phyloP scores from a whole-genome alignment of 1,140 invertebrate genomes.

The Gryon sp. region DNA sequence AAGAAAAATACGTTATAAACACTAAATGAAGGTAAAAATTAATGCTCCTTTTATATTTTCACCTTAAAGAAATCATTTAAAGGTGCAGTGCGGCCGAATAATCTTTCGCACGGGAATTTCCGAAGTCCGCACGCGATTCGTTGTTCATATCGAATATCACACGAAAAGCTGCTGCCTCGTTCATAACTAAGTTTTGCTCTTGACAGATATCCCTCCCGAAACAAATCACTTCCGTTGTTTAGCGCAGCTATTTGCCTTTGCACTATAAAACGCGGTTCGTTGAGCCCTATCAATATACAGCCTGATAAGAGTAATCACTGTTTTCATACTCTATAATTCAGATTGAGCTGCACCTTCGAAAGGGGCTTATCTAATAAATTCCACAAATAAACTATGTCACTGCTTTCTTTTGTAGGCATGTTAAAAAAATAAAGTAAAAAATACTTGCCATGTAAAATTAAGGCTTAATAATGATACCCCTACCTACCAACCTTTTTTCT shows the following conservation, averaged over 20 bases:
- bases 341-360: slow-evolving; percentile 26
- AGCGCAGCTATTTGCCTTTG: slow-evolving; percentile 23
- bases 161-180: slow-evolving; percentile 25
- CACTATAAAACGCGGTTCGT: slow-evolving; percentile 26
- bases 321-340: slow-evolving; percentile 47
- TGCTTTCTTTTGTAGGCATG: slow-evolving; percentile 4
- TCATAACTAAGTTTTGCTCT: slow-evolving; percentile 34
- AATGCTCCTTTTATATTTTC: too few species aligned
- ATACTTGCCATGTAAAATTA: neutral
- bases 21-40: too few species aligned
- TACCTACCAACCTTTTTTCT: too few species aligned
- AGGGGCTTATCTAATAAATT: slow-evolving; percentile 36
- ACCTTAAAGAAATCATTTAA: too few species aligned
- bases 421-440: slow-evolving; percentile 2
- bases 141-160: slow-evolving; percentile 34
- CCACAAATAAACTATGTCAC: slow-evolving; percentile 12
- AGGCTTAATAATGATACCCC: too few species aligned
- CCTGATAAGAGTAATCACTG: slow-evolving; percentile 49
- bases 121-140: slow-evolving; percentile 41
- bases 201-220: slow-evolving; percentile 44
- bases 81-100: neutral
- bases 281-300: slow-evolving; percentile 48
- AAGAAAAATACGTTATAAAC: too few species aligned
- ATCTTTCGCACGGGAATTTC: slow-evolving; percentile 30
- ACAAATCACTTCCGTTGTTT: slow-evolving; percentile 60